phyloP scores from a whole-genome alignment of 2,888 invertebrate species.

The Exocentrus adspersus region DNA sequence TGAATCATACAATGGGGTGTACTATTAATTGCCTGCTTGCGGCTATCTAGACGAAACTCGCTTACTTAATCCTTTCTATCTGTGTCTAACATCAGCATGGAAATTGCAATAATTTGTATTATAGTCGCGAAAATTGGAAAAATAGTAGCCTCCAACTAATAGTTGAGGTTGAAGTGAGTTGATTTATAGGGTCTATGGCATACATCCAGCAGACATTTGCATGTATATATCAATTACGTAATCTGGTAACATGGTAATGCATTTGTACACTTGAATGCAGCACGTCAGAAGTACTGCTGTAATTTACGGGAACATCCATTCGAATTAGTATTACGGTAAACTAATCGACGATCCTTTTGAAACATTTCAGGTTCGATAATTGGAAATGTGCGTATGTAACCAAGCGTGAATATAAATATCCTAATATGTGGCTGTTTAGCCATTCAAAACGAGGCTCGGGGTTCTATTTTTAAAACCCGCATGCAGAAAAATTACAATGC shows the following conservation, averaged over 20 bases:
- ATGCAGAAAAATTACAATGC: conserved; percentile 27
- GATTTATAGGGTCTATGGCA: too few relatives aligned
- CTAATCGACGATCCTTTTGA: conserved; percentile 9
- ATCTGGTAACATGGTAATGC: not conserved
- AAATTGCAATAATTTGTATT: too few relatives aligned
- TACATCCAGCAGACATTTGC: too few relatives aligned
- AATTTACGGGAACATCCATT: conserved; percentile 6
- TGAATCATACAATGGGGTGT: too few relatives aligned
- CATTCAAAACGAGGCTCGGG: conserved; percentile 18
- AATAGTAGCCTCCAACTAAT: too few relatives aligned
- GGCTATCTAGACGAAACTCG: too few relatives aligned
- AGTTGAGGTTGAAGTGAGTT: too few relatives aligned
- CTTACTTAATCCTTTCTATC: too few relatives aligned
- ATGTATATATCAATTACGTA: too few relatives aligned
- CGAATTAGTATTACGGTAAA: conserved; percentile 4
- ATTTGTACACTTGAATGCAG: not conserved
- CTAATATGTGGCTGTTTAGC: conserved; percentile 16
- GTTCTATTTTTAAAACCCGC: conserved; percentile 40
- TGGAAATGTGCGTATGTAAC: conserved; percentile 16
- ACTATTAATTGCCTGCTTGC: too few relatives aligned
- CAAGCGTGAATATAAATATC: conserved; percentile 18
- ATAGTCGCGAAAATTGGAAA: too few relatives aligned
- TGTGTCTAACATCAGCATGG: too few relatives aligned
- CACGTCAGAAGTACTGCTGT: not conserved
- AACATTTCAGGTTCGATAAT: conserved; percentile 12